Evolutionary conservation across 2,888 invertebrate species (phyloP).

Genomic region (Cantharis rustica): DNA sequence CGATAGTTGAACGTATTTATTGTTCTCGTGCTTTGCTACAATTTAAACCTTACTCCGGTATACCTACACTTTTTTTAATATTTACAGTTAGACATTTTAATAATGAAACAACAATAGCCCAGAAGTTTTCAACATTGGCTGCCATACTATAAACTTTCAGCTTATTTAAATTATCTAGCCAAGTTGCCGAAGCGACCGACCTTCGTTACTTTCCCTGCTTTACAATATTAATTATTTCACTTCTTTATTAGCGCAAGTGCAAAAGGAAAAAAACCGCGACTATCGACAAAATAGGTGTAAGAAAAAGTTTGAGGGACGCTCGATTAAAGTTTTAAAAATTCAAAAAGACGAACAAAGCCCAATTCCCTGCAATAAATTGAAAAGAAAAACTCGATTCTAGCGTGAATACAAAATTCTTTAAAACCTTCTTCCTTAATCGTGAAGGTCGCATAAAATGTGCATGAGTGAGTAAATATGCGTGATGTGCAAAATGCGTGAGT

Average conservation of each 20-base stretch:
- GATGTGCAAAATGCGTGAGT: conserved; percentile 15
- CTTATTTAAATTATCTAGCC: background rate
- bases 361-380: background rate
- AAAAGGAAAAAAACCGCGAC: background rate
- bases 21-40: background rate
- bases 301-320: background rate
- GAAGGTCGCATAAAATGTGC: conserved; percentile 5
- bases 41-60: background rate
- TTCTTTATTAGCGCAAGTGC: background rate
- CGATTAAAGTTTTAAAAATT: background rate
- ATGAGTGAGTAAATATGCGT: conserved; percentile 16
- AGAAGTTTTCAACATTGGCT: background rate
- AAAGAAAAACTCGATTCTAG: background rate
- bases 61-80: background rate
- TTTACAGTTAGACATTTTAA: background rate
- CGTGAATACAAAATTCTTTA: background rate
- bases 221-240: background rate
- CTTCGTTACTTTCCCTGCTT: background rate
- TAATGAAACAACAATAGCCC: background rate
- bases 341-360: background rate
- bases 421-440: conserved; percentile 1
- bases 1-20: conserved; percentile 1
- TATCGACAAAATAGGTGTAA: background rate
- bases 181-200: background rate
- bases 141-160: background rate